phyloP scores from a whole-genome alignment of 2,888 invertebrate species.

The Eubasilissa splendida region DNA sequence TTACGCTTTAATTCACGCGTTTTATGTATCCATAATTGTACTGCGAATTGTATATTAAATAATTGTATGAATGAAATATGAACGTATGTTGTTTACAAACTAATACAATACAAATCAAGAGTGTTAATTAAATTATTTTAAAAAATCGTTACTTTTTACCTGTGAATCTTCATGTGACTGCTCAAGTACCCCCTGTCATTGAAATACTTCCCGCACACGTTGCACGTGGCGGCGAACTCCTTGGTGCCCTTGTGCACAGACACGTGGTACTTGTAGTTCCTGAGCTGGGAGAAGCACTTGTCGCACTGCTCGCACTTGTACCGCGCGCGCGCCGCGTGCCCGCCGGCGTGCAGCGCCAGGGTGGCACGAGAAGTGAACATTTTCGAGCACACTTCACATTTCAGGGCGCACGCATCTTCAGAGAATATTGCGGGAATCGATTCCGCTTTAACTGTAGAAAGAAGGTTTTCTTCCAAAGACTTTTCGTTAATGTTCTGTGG shows the following conservation, averaged over 20 bases:
- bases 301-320: slow-evolving; percentile 80
- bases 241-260: slow-evolving; percentile 87
- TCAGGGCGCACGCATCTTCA: slow-evolving; percentile 60
- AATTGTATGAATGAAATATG: too few relatives aligned
- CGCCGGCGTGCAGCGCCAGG: slow-evolving; percentile 60
- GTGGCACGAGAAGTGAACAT: slow-evolving; percentile 62
- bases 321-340: slow-evolving; percentile 50
- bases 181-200: slow-evolving; percentile 88
- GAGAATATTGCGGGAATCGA: background rate
- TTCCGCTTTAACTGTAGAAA: background rate
- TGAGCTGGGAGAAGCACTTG: slow-evolving; percentile 86
- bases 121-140: too few relatives aligned
- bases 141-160: slow-evolving; percentile 62
- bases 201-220: slow-evolving; percentile 84
- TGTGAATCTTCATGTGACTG: slow-evolving; percentile 90
- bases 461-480: background rate
- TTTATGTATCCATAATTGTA: too few relatives aligned
- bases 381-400: slow-evolving; percentile 64
- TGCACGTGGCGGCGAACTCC: slow-evolving; percentile 82
- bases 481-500: background rate
- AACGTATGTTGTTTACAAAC: too few relatives aligned
- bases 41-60: too few relatives aligned
- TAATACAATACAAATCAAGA: too few relatives aligned
- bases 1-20: too few relatives aligned
- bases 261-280: slow-evolving; percentile 88